Evolutionary conservation across 2,113 vertebrate species (phyloP), one percentile per base, ranked within the genome.

Genomic region (Pampusana beccarii): DNA sequence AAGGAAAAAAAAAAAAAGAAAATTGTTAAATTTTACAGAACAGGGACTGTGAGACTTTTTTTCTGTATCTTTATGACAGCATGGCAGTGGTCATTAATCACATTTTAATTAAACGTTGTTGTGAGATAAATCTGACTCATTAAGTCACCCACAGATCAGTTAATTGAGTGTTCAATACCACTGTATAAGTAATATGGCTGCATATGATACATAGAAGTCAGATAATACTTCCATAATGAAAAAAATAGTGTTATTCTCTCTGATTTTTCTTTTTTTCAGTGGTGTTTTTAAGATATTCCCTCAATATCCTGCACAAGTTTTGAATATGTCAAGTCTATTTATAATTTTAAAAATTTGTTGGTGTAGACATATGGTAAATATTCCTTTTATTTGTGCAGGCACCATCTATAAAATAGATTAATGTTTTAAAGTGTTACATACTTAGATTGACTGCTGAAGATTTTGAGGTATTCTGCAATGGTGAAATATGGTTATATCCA

Each of bases 31-130:
- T 91, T 96, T 65, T 44, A 88, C 17, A 34, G 64, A 51, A 46
- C 24, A 48, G 5, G 17, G 48, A 54, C 9, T 25, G 61, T 46
- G 9, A 83, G 42, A 65, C 9, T 13, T 46, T 77, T 6, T 13
- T 5, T 79, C 18, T 60, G 28, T 80, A 71, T 38, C 31, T 94
- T 95, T 94, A 34, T 92, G 57, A 70, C 19, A 92, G 26, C 56
- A 64, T 70, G 61, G 24, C 18, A 88, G 28, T 90, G 8, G 18
- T 33, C 40, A 89, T 91, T 87, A 91, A 82, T 86, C 34, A 62
- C 88, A 67, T 86, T 95, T 95, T 91, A 91, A 97, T 92, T 82
- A 95, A 95, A 80, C 5, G 19, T 33, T 88, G 46, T 34, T 81
- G 36, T 65, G 78, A 80, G 87, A 92, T n/a, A 90, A 95, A 96